Evolutionary conservation across 1,140 invertebrate species (phyloP), one percentile per base, ranked within the genome.

Genomic region (Penaeus indicus): DNA sequence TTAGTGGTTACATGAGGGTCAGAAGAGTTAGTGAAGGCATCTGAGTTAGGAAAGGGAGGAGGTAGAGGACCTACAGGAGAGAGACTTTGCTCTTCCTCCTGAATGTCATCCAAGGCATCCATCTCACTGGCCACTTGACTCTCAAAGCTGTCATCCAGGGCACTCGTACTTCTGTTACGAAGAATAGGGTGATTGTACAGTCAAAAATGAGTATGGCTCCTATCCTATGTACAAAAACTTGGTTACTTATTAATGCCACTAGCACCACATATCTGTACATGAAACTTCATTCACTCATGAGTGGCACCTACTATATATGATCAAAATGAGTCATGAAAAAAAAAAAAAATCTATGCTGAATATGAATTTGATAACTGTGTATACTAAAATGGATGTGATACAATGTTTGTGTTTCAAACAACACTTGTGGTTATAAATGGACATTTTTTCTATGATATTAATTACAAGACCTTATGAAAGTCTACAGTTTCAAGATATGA

Each of bases 51-150:
- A 62, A 82, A 85, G 21, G 84, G 63, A 81, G 78, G 84, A 69
- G 79, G 90, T 54, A 80, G 75, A 63, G 64, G 69, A 69, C 80
- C 84, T 32, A 89, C 87, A 90, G 90, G 63, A 42, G 88, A 67
- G 62, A 90, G 92, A 75, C 92, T 92, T 85, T 91, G 89, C 1
- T 90, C 88, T 78, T 91, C 91, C 78, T 92, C 92, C 25, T 91
- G 91, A 2, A 92, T 91, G 54, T 94, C 94, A 91, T 96, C 95
- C 69, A 96, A 90, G 13, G 95, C 94, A 38, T 95, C 95, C 47
- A 96, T 91, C 90, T 95, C 94, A 7, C 94, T 95, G 62, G 95
- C 95, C 61, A 96, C 95, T 84, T 95, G 94, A 89, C 93, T 93
- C 85, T 95, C 94, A 92, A 95, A 95, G 67, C 94, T 94, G 88